Evolutionary conservation across 2,797 vertebrate genomes (phyloP).

Genomic region (Pseudochirops cupreus): DNA sequence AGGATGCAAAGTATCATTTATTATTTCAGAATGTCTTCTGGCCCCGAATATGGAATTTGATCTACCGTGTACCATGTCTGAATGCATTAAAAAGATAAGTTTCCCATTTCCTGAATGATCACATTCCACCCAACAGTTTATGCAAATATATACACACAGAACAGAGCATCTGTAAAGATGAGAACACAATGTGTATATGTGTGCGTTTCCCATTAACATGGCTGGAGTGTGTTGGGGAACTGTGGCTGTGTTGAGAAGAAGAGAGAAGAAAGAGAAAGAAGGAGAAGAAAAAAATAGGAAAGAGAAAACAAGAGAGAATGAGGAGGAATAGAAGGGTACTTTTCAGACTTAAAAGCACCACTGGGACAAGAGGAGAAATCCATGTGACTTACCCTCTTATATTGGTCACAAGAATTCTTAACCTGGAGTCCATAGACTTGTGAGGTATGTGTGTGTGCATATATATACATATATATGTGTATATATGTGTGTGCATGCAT

Average conservation of each 20-base stretch:
- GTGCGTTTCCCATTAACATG: not conserved
- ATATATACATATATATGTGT: too few species aligned
- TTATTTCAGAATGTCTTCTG: constrained; percentile 20
- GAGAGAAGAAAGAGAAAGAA: not conserved
- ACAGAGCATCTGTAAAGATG: not conserved
- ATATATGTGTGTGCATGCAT: too few species aligned
- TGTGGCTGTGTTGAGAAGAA: not conserved
- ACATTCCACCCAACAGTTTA: not conserved
- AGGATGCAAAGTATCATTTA: not conserved
- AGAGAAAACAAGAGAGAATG: not conserved
- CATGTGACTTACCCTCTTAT: not conserved
- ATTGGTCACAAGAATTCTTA: not conserved
- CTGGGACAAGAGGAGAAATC: not conserved
- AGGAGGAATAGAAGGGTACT: fast-evolving
- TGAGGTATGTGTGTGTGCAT: not conserved
- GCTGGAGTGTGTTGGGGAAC: not conserved
- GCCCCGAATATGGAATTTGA: not conserved
- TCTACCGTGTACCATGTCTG: not conserved
- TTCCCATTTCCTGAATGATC: not conserved
- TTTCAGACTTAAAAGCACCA: not conserved
- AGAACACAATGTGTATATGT: not conserved
- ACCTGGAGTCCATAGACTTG: not conserved
- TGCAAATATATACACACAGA: not conserved
- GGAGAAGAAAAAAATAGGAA: not conserved
- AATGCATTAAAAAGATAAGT: not conserved